Base-by-base conservation (phyloP, 2,888 invertebrate genomes). In the Helobdella robusta region DNA sequence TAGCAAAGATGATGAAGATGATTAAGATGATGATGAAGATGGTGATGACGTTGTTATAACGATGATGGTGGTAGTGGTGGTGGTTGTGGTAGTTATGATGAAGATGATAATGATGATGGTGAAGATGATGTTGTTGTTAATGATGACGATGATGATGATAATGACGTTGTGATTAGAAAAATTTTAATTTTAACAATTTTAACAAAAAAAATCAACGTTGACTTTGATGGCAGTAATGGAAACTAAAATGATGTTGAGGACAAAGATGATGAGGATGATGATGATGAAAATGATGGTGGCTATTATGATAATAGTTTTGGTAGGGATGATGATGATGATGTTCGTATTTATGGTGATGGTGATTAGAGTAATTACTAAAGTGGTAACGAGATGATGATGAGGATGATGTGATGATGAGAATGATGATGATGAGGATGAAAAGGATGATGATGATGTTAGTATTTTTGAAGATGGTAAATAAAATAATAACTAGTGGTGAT, bases 101-200 rank as follows among this genome's bases (percentile, higher is more conserved):
- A 40, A 15, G 44, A 40, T 40, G 44, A 40, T 40, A n/a, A 40
- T 40, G 44, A 40, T 40, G 44, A 40, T 40, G 44, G n/a, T 40
- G 44, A 54, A 5, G 54, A 54, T 20, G 54, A 54, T 54, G 54
- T 28, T 54, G 54, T 28, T 20, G 54, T 28, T 20, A 32, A 25
- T 30, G 56, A 56, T 56, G 56, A 56, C 32, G 56, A 56, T 56
- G 56, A 54, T 20, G 54, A 54, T 20, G 54, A 30, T 54, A 1
- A 2, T 28, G 11, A 25, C 48, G 8, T 62, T 34, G 30, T 40
- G 11, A n/a, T 15, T 40, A n/a, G n/a, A 15, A 11, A 40, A 40
- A 40, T 40, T 40, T 11, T 40, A 8, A 11, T 40, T 11, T 40
- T 11, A 40, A 40, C 15, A 40, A 40, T 15, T 40, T 11, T 40